Evolutionary conservation across 2,888 invertebrate genomes (phyloP), one percentile per base, ranked within the genome.

Genomic region (Rhabditoides inermis): DNA sequence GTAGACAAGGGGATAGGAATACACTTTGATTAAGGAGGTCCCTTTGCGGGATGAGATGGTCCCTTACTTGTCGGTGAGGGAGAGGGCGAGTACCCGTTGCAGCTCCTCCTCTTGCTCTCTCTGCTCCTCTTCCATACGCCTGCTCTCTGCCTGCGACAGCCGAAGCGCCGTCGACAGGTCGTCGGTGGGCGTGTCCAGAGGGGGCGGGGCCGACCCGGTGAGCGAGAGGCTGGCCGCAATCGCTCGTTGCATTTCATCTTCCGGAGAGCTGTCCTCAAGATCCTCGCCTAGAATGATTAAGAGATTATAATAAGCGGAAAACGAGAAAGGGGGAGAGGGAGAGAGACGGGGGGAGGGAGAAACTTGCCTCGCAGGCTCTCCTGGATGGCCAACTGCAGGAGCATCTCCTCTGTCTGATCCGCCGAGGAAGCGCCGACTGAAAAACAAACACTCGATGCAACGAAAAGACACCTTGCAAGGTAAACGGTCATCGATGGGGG

Each of bases 311-410:
- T n/a, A n/a, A n/a, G n/a, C n/a, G n/a, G n/a, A n/a, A n/a, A n/a
- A n/a, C n/a, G n/a, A n/a, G n/a, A n/a, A n/a, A n/a, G n/a, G n/a
- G n/a, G n/a, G n/a, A n/a, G n/a, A n/a, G n/a, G n/a, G n/a, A n/a
- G n/a, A n/a, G n/a, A n/a, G n/a, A n/a, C n/a, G n/a, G n/a, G n/a
- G n/a, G n/a, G n/a, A n/a, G n/a, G n/a, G n/a, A n/a, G n/a, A n/a
- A n/a, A n/a, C n/a, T n/a, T n/a, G n/a, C n/a, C n/a, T 15, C 28
- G 54, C 20, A 68, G 51, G 18, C 59, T 59, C 45, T 66, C 63
- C 45, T 62, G 58, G 18, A 68, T 63, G 4, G 68, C 68, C 41
- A 58, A 41, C 49, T 68, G 66, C 15, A 68, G 60, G n/a, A 65
- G 49, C 61, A 65, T 58, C 7, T 68, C 66, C 35, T 68, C 68